phyloP scores from a whole-genome alignment of 2,113 vertebrate genomes.

The Cnemophilus loriae region DNA sequence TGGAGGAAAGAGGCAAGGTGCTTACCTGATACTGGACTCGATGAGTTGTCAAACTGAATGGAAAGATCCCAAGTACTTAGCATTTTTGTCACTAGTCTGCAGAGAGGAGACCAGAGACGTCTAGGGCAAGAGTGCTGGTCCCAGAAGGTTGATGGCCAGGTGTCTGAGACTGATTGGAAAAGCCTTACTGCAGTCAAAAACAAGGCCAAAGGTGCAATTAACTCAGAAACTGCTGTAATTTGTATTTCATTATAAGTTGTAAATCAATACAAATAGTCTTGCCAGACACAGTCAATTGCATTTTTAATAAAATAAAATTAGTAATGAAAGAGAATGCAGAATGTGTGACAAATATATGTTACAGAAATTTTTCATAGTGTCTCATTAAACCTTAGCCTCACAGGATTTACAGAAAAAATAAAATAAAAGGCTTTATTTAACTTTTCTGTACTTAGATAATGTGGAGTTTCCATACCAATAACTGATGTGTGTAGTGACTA shows the following conservation, averaged over 20 bases:
- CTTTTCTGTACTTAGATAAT: not conserved
- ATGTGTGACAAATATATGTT: not conserved
- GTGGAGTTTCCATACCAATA: not conserved
- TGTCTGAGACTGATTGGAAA: constrained; percentile 21
- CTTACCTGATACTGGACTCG: not conserved
- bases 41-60: not conserved
- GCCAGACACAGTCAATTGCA: constrained; percentile 20
- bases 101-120: not conserved
- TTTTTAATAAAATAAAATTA: constrained; percentile 49
- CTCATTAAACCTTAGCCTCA: not conserved
- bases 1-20: not conserved
- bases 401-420: not conserved
- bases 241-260: constrained; percentile 34
- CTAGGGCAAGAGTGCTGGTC: not conserved
- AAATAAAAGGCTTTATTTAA: not conserved
- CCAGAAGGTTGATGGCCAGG: not conserved
- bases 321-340: not conserved
- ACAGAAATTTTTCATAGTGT: not conserved
- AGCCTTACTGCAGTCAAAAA: constrained; percentile 21
- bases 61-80: not conserved
- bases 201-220: constrained; percentile 45
- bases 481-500: not conserved
- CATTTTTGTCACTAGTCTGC: not conserved
- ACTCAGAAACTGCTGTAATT: constrained; percentile 38
- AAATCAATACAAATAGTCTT: constrained; percentile 55